Evolutionary conservation across 2,797 vertebrate species (phyloP), one percentile per base, ranked within the genome.

Genomic region (Tarsius wallacei): DNA sequence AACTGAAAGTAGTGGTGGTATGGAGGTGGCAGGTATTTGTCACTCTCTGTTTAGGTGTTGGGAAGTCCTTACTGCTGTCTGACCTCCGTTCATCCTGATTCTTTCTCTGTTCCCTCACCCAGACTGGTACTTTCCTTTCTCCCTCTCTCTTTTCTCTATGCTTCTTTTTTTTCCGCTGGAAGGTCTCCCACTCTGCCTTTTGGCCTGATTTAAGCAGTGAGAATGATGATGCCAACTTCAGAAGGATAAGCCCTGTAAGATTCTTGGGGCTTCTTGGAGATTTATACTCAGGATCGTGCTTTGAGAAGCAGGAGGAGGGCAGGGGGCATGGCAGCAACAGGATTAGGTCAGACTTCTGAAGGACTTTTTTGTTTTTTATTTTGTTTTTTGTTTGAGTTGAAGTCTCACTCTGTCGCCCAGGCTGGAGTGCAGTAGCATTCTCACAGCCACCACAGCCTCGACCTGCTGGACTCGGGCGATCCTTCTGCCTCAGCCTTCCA

Each of bases 271-370:
- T 28, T 64, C 22, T 63, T 11, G 36, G 78, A 73, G 42, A 74
- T 61, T 42, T 42, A 68, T 4, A 63, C 21, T 47, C 51, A 57
- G 31, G 53, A 49, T 24, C 59, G 0, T 76, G n/a, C 70, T 89
- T 80, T 61, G 42, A 81, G 91, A 57, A 76, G 80, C 26, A 0
- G 0, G 57, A 47, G 61, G 36, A 87, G 12, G 21, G 28, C 22
- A 55, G 36, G 10, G 15, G 33, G 16, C 31, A 36, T 76, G 61
- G 55, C 55, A 73, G 63, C 76, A 55, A 36, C 64, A 88, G 74
- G 74, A 80, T 51, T 78, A 36, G 84, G 85, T 91, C 77, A 82
- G 90, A 81, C 77, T 94, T 83, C 55, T 94, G 93, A 85, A 95
- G 80, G 87, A 76, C 76, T 42, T 42, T 42, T 42, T 42, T 42